These are phyloP conservation scores for Conistra vaccinii DNA, from an alignment of 2,888 invertebrate genomes.

Conservation along the genomic window DNA sequence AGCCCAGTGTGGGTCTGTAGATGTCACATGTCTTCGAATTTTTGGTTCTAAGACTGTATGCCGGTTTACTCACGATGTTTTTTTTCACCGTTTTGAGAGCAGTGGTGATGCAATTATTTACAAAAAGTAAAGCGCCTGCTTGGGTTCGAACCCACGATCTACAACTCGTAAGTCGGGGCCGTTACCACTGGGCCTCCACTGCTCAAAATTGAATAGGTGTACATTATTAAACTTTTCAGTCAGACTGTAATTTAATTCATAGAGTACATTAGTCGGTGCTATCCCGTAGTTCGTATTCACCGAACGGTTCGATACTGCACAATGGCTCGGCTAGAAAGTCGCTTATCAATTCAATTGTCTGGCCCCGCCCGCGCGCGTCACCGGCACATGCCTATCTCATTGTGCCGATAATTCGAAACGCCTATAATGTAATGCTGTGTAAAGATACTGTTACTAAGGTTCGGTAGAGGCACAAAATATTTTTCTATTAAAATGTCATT, in stretches of 20 bases:
- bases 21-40: too few relatives aligned
- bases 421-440: constrained; percentile 68
- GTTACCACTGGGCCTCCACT: too few relatives aligned
- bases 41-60: too few relatives aligned
- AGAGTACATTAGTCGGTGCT: constrained; percentile 26
- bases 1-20: too few relatives aligned
- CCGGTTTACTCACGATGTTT: too few relatives aligned
- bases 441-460: constrained; percentile 33
- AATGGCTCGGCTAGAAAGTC: constrained; percentile 80
- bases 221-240: constrained; percentile 22
- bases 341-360: constrained; percentile 89
- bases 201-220: not conserved
- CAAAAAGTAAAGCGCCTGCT: too few relatives aligned
- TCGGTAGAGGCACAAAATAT: constrained; percentile 18
- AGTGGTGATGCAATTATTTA: too few relatives aligned
- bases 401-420: constrained; percentile 76
- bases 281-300: constrained; percentile 51
- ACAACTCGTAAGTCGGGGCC: too few relatives aligned
- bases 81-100: too few relatives aligned
- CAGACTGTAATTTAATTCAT: constrained; percentile 48
- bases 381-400: constrained; percentile 78
- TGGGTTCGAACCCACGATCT: too few relatives aligned
- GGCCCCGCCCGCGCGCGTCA: constrained; percentile 80
- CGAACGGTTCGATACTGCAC: constrained; percentile 57
- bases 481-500: not conserved